Base-by-base conservation (phyloP, 2,113 vertebrate genomes). In the Saguinus midas region DNA sequence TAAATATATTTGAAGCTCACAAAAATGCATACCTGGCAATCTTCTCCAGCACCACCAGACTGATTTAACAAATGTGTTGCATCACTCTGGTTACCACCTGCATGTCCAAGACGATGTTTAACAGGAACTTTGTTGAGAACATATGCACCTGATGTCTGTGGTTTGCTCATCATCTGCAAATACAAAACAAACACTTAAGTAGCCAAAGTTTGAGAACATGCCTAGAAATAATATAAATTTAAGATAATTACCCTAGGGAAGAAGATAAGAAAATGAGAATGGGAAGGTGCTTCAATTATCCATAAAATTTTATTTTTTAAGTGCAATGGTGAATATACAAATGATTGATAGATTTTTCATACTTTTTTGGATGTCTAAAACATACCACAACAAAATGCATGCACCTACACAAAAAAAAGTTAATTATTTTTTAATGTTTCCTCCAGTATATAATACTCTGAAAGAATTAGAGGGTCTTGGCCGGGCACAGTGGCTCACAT, bases 51-150 rank as follows among this genome's bases (percentile, higher is more conserved):
- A 97, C 98, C 98, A 1, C 98, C 79, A 87, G 98, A 98, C 96
- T 97, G 98, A 87, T 98, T 97, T 72, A 98, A 20, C n/a, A 97
- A 94, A 97, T 98, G 99, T 85, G 97, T 82, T 6, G 97, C 27
- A 91, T 99, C 99, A 2, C 98, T 81, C 97, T 99, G 99, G 97
- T 76, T 98, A 92, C 97, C 97, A 82, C 97, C 94, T 9, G 93
- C 89, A 86, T 98, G 97, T 97, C 99, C 99, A 27, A 99, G 98
- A 61, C 99, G 99, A 95, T 99, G 99, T 91, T 99, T 99, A 81
- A 99, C 98, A 0, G 99, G 97, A 82, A 99, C 99, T 78, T 99
- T 99, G 97, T 99, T 99, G 55, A 99, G 98, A 96, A 99, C 99
- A 0, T 99, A 99, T 40, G 99, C 98, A 27, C 99, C 99, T 0